Base-by-base conservation (phyloP, 2,797 vertebrate species). In the Oreochromis grahami region DNA sequence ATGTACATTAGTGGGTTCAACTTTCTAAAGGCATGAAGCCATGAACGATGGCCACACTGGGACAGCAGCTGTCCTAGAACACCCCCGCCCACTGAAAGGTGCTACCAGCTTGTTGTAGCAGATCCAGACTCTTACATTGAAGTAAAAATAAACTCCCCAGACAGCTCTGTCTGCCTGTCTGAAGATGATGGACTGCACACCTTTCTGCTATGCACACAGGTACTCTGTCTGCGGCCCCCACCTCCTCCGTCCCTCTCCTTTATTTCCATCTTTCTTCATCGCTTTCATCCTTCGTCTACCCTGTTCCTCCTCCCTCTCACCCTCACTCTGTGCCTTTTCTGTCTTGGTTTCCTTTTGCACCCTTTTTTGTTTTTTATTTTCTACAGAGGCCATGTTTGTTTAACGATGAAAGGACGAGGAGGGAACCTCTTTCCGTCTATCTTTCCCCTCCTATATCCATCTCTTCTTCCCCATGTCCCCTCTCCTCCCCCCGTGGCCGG, bases 101-200 rank as follows among this genome's bases (percentile, higher is more conserved):
- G 81, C 83, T 32, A 74, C 56, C 65, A 79, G 85, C 45, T 83
- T 29, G 51, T 87, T 56, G 84, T 29, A 85, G 82, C 83, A 38
- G 11, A 78, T 88, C 87, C 86, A 85, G 79, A 86, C 89, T 84
- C 86, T 86, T 78, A 65, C 81, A 87, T 83, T 2, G 41, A 92
- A 90, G 88, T 95, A 95, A 95, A 96, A 96, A 95, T 95, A 95
- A 94, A 92, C 91, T 89, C 88, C 83, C 91, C 92, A 94, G 94
- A 95, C 92, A 80, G 86, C 80, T 83, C 76, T 79, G 93, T 95
- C 94, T 94, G 91, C 92, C 87, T 84, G 91, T 90, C 93, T 90
- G 86, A 77, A 87, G 88, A 93, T 93, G 94, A 94, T 94, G 89
- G 90, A 92, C 91, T 93, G 92, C 88, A 84, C 93, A 89, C 92